Evolutionary conservation across 2,888 invertebrate genomes (phyloP).

Genomic region (Tanypteryx hageni): DNA sequence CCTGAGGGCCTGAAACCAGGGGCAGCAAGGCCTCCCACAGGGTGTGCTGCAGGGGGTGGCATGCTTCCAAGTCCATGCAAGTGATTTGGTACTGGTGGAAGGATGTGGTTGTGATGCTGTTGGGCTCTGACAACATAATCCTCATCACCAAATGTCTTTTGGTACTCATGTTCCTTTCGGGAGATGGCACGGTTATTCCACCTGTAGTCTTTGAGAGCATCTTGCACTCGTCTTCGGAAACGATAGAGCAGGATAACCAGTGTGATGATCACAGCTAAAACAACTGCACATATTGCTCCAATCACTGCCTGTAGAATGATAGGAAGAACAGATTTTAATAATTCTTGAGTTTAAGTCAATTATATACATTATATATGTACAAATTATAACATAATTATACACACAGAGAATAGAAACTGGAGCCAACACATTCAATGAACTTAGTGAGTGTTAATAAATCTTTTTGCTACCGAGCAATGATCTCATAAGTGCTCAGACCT

Average conservation of each 20-base stretch:
- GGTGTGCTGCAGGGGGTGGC: not conserved
- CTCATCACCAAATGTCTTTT: slow-evolving; percentile 85
- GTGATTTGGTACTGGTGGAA: slow-evolving; percentile 63
- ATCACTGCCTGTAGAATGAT: slow-evolving; percentile 87
- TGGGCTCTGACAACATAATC: slow-evolving; percentile 87
- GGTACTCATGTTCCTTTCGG: slow-evolving; percentile 91
- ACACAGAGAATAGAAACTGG: too few relatives aligned
- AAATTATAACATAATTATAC: not conserved
- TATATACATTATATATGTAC: not conserved
- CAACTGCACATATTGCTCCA: slow-evolving; percentile 85
- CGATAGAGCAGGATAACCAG: slow-evolving; percentile 86
- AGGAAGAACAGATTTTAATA: slow-evolving; percentile 73
- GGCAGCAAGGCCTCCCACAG: slow-evolving; percentile 2
- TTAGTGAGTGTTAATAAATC: too few relatives aligned
- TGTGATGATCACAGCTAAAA: slow-evolving; percentile 84
- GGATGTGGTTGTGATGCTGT: slow-evolving; percentile 75
- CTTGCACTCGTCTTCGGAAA: slow-evolving; percentile 88
- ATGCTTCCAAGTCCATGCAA: slow-evolving; percentile 65
- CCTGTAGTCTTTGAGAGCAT: slow-evolving; percentile 88
- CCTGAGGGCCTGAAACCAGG: slow-evolving; percentile 73
- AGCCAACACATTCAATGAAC: too few relatives aligned
- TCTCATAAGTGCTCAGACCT: too few relatives aligned
- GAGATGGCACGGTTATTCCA: slow-evolving; percentile 85
- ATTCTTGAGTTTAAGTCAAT: not conserved
- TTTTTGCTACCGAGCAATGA: too few relatives aligned